Evolutionary conservation across 2,888 invertebrate genomes (phyloP), one percentile per base, ranked within the genome.

Genomic region (Coenonympha glycerion): DNA sequence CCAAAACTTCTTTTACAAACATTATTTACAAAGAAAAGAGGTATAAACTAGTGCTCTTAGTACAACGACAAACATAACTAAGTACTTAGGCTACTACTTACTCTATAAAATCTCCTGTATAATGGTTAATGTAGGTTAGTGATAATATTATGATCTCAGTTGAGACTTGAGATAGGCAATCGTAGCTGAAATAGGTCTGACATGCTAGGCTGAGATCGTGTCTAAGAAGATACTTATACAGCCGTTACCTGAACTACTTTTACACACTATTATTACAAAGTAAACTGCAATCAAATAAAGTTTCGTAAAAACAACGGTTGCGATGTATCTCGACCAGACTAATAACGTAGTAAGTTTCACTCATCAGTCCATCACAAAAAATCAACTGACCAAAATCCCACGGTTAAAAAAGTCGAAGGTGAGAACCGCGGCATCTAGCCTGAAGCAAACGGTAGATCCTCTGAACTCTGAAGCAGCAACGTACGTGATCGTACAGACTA

Each of bases 391-490:
- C 55, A 76, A 73, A 76, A 74, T 86, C 86, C 80, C 86, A 86
- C 86, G 84, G 73, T 79, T 74, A 65, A 73, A 79, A 78, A 76
- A 79, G 76, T 71, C 71, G 66, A 73, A 80, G 78, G 77, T 78
- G 79, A 81, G 75, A 80, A 65, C 70, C 71, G 64, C 75, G 69
- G 72, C 67, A 67, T 62, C 57, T 85, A 79, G 86, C 85, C 86
- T 71, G 73, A 68, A 86, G 86, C 85, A 80, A 84, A 86, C 86
- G 65, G 86, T 83, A 84, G 83, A 85, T 71, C 78, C 73, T 70
- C 82, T 81, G 79, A 78, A 83, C 84, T n/a, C 85, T 85, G 86
- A 83, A 55, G 69, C 60, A 61, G 69, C 68, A 68, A 67, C 56
- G 74, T 69, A 64, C 65, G 59, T 72, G 74, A 63, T 65, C 56